A percentile compares a stretch with the other conserved stretches of the same genome.
These are phyloP conservation scores for Achroia grisella DNA, from an alignment of 1,140 invertebrate genomes.

Conservation along the genomic window DNA sequence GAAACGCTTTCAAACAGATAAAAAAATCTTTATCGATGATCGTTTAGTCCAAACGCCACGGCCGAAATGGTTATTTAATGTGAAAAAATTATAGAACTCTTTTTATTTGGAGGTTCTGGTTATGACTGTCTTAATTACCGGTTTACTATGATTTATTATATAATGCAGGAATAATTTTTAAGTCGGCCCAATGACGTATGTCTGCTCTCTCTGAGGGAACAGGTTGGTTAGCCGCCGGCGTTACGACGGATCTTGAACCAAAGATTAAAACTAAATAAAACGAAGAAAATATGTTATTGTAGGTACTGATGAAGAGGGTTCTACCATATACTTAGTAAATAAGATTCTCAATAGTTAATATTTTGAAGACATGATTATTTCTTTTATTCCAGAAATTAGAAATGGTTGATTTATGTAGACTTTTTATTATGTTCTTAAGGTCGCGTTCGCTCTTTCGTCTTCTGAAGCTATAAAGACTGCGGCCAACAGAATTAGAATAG, in stretches of 20 bases:
- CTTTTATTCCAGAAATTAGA: too few species aligned
- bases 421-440: too few species aligned
- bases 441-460: too few species aligned
- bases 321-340: too few species aligned
- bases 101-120: slow-evolving; percentile 59
- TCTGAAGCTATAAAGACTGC: too few species aligned
- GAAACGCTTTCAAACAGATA: not conserved
- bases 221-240: slow-evolving; percentile 53
- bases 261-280: not conserved
- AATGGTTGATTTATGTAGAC: too few species aligned
- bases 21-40: slow-evolving; percentile 42
- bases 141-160: slow-evolving; percentile 71
- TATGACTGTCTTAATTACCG: slow-evolving; percentile 69
- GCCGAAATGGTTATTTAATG: slow-evolving; percentile 67
- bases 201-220: slow-evolving; percentile 43
- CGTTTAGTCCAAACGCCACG: slow-evolving; percentile 42
- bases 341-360: too few species aligned
- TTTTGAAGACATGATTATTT: too few species aligned
- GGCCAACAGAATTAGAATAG: too few species aligned
- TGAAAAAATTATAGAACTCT: slow-evolving; percentile 61
- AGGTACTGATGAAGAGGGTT: too few species aligned
- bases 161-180: slow-evolving; percentile 64
- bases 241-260: slow-evolving; percentile 20
- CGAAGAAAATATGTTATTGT: too few species aligned
- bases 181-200: slow-evolving; percentile 60